phyloP scores from a whole-genome alignment of 2,797 vertebrate species.

The Eidolon dupreanum region DNA sequence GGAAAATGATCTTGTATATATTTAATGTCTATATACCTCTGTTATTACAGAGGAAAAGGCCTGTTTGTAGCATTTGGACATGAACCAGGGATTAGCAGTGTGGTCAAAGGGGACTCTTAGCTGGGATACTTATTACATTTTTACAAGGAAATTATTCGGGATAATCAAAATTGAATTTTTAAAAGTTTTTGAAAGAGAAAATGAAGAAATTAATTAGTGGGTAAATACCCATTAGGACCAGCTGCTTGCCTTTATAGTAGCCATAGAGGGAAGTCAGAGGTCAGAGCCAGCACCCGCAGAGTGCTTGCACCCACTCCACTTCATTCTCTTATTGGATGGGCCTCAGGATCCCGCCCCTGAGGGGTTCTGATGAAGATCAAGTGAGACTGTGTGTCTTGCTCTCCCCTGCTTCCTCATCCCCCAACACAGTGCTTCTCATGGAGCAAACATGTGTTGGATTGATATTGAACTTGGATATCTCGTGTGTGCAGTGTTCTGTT shows the following conservation, averaged over 20 bases:
- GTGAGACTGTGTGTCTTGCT: background rate
- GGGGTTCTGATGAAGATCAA: background rate
- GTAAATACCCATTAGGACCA: background rate
- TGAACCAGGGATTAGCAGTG: background rate
- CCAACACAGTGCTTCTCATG: background rate
- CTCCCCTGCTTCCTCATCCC: background rate
- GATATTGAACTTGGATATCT: background rate
- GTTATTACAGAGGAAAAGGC: background rate
- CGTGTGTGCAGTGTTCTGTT: background rate
- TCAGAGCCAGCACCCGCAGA: background rate
- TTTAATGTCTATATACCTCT: background rate
- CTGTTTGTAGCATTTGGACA: background rate
- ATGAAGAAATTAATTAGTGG: background rate
- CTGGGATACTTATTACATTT: constrained; percentile 2
- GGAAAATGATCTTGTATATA: background rate
- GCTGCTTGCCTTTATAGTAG: background rate
- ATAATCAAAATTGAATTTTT: background rate
- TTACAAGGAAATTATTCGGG: background rate
- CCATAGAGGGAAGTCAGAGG: background rate
- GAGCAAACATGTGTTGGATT: background rate
- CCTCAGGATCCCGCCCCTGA: background rate
- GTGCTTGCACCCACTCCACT: background rate
- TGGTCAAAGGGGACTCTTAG: background rate
- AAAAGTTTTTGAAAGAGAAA: background rate
- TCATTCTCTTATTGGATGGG: background rate